Evolutionary conservation across 2,888 invertebrate species (phyloP), one percentile per base, ranked within the genome.

Genomic region (Halictus quadricinctus): DNA sequence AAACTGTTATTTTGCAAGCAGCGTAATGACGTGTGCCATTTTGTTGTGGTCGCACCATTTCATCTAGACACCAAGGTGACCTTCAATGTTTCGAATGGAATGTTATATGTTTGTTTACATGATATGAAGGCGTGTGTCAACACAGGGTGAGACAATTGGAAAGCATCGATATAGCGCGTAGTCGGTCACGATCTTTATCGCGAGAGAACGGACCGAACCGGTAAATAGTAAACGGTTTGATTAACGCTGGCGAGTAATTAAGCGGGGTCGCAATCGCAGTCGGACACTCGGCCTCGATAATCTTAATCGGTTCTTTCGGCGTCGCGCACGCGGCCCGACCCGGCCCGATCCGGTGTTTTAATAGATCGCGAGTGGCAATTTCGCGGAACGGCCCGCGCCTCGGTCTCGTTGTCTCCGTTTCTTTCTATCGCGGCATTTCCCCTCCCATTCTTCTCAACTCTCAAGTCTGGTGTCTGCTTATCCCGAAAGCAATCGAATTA

Each of bases 401-500:
- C 50, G 21, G 18, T 7, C 66, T 79, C 78, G 77, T 81, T 83
- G 73, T 79, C 81, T 72, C 64, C 46, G 43, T 72, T 81, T 50
- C 77, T 80, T 64, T 54, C 78, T 41, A 43, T 18, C 66, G n/a
- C 48, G 13, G 29, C 43, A 18, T 12, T 13, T 3, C 1, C 66
- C 12, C 66, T 13, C 70, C 83, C 74, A 83, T 80, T 85, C 86
- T 80, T 73, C 81, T 58, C 82, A 78, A 81, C 85, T 83, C 85
- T 90, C 86, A 84, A 86, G 86, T 80, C 88, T 81, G 87, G 80
- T 81, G 80, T 84, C 85, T 86, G 87, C 87, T 90, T 90, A 91
- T 90, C 88, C 88, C 83, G 76, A 86, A 87, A 86, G 88, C 88
- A 91, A 91, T 90, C 89, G 90, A 91, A 88, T 90, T 90, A 90